phyloP scores from a whole-genome alignment of 1,140 invertebrate genomes.

The Tribolium castaneum region DNA sequence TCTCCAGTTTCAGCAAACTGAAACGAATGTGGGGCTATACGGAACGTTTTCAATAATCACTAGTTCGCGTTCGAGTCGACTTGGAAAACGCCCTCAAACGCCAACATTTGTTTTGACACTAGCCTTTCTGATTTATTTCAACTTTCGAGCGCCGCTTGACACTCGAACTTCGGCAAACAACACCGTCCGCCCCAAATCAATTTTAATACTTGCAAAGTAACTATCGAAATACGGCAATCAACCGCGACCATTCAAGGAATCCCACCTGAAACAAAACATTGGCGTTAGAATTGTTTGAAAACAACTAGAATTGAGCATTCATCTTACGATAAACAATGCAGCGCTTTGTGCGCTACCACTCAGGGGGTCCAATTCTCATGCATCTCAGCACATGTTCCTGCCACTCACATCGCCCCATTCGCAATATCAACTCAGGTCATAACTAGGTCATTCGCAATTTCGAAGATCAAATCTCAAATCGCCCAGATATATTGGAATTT shows the following conservation, averaged over 20 bases:
- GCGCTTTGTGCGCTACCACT: conserved; percentile 21
- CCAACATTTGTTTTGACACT: conserved; percentile 48
- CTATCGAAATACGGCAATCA: conserved; percentile 14
- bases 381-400: conserved; percentile 37
- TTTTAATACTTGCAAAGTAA: not conserved
- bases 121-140: conserved; percentile 45
- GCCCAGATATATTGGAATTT: not conserved
- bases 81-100: conserved; percentile 35
- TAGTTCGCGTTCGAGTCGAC: conserved; percentile 24
- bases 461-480: not conserved
- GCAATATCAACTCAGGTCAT: conserved; percentile 29
- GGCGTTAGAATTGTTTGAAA: conserved; percentile 39
- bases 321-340: conserved; percentile 40
- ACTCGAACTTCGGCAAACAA: not conserved
- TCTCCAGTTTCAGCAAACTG: conserved; percentile 45
- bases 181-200: not conserved
- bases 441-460: conserved; percentile 19
- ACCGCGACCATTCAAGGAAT: conserved; percentile 1
- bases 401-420: conserved; percentile 27
- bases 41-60: conserved; percentile 46
- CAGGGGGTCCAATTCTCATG: conserved; percentile 19
- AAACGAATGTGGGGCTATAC: conserved; percentile 43
- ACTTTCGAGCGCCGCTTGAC: conserved; percentile 16
- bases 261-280: conserved; percentile 42
- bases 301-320: conserved; percentile 36